Conservation (phyloP, 2,888 invertebrate genomes). For the Corbicula japonica region DNA sequence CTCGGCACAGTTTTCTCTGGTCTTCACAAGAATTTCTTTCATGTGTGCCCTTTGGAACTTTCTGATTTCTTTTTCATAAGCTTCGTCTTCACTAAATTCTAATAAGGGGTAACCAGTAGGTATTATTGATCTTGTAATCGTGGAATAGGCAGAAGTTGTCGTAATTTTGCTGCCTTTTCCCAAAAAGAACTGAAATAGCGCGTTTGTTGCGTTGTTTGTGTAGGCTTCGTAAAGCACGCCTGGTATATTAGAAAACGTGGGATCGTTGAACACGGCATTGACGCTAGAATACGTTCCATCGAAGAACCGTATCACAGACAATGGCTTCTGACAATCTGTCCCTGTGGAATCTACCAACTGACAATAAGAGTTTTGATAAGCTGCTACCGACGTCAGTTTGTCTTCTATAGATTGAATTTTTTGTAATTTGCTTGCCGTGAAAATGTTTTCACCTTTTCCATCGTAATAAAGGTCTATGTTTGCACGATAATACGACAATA, state of each 20-base stretch:
- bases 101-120: slow-evolving; percentile 69
- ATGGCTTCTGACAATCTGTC: slow-evolving; percentile 60
- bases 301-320: slow-evolving; percentile 75
- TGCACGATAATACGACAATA: slow-evolving; percentile 40
- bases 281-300: slow-evolving; percentile 72
- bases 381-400: slow-evolving; percentile 45
- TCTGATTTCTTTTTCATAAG: slow-evolving; percentile 45
- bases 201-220: slow-evolving; percentile 65
- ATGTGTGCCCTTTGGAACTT: slow-evolving; percentile 56
- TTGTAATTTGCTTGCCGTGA: slow-evolving; percentile 70
- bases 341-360: slow-evolving; percentile 34
- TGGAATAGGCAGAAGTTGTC: slow-evolving; percentile 41
- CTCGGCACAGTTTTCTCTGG: slow-evolving; percentile 5
- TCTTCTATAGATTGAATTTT: slow-evolving; percentile 73
- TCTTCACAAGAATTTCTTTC: slow-evolving; percentile 50
- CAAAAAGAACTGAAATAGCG: slow-evolving; percentile 66
- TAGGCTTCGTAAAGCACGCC: slow-evolving; percentile 70
- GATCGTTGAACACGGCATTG: slow-evolving; percentile 71
- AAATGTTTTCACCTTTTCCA: slow-evolving; percentile 72
- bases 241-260: slow-evolving; percentile 71
- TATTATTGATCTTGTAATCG: slow-evolving; percentile 67
- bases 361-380: slow-evolving; percentile 58
- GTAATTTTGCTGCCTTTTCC: slow-evolving; percentile 66
- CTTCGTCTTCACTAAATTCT: slow-evolving; percentile 47
- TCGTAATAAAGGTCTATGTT: slow-evolving; percentile 71